Evolutionary conservation across 2,113 vertebrate genomes (phyloP).

Genomic region (Irena cyanogastra): DNA sequence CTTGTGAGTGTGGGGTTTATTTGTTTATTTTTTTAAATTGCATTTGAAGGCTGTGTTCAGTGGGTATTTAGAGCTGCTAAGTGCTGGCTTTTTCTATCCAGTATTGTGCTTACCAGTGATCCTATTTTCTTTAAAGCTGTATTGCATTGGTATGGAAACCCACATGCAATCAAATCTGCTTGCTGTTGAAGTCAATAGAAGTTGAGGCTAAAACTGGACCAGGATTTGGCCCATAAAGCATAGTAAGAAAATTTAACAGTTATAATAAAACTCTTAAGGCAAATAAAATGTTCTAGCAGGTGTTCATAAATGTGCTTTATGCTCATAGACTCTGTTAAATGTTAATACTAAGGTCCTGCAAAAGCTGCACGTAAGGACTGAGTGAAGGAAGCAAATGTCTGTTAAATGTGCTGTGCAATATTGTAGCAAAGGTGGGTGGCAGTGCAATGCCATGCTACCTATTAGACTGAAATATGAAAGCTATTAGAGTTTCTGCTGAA

Average conservation of each 20-base stretch:
- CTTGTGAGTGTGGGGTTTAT: not conserved
- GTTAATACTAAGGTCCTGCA: conserved; percentile 61
- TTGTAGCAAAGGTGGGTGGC: conserved; percentile 54
- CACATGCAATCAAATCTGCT: not conserved
- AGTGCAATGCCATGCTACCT: conserved; percentile 48
- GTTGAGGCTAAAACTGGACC: conserved; percentile 15
- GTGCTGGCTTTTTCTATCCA: not conserved
- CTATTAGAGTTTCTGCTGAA: conserved; percentile 69
- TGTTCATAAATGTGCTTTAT: conserved; percentile 71
- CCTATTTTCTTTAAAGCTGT: conserved; percentile 39
- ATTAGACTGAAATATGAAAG: conserved; percentile 74
- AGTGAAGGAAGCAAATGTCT: conserved; percentile 54
- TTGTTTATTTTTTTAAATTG: not conserved
- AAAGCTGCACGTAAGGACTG: conserved; percentile 6
- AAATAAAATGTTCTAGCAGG: conserved; percentile 72
- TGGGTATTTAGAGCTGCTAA: not conserved
- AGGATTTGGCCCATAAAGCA: conserved; percentile 67
- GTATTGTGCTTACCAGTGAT: not conserved
- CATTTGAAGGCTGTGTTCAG: not conserved
- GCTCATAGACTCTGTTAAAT: conserved; percentile 65
- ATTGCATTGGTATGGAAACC: conserved; percentile 37
- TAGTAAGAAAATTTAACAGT: conserved; percentile 62
- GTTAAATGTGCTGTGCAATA: conserved; percentile 58
- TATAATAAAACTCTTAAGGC: conserved; percentile 71
- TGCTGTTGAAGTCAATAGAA: not conserved